phyloP scores from a whole-genome alignment of 2,797 vertebrate genomes.

The Limosa lapponica region DNA sequence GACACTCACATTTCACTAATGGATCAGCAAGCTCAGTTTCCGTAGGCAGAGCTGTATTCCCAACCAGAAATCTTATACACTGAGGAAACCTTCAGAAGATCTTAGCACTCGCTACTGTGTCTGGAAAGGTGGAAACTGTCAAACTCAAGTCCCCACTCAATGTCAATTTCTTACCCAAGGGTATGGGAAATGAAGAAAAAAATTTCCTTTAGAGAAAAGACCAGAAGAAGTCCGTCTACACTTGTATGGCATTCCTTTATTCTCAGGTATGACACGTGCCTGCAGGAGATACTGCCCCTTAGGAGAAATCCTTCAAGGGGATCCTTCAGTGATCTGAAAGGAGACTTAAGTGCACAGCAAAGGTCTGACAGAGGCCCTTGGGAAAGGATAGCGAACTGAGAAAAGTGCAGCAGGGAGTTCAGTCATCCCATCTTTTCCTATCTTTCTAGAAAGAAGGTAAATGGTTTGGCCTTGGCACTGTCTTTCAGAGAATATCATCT shows the following conservation, averaged over 20 bases:
- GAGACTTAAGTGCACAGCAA: neutral
- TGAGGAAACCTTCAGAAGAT: neutral
- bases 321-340: neutral
- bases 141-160: neutral
- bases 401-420: neutral
- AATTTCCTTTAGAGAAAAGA: neutral
- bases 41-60: neutral
- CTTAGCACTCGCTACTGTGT: neutral
- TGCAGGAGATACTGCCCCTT: neutral
- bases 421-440: neutral
- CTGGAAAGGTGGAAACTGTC: neutral
- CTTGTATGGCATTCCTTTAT: neutral
- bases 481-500: neutral
- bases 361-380: neutral
- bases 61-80: neutral
- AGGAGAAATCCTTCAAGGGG: neutral
- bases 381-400: neutral
- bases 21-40: neutral
- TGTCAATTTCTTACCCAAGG: neutral
- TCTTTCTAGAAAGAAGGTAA: neutral
- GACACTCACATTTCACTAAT: slow-evolving; percentile 18
- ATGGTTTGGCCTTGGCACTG: neutral
- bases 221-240: neutral
- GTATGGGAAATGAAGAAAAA: neutral
- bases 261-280: neutral